Evolutionary conservation across 2,797 vertebrate species (phyloP), one percentile per base, ranked within the genome.

Genomic region (Hybognathus amarus): DNA sequence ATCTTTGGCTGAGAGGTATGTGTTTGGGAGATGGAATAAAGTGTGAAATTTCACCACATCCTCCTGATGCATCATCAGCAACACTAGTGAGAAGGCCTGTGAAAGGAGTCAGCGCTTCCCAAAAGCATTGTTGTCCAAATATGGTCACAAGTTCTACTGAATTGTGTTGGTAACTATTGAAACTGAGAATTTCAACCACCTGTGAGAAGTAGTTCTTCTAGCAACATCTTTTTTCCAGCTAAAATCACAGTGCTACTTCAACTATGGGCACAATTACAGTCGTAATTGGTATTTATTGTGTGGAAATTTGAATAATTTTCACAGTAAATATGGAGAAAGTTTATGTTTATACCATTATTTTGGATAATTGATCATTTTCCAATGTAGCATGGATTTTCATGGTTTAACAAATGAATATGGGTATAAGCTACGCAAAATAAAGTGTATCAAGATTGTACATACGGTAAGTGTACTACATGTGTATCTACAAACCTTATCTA

Each of bases 11-110:
- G 88, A 88, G 82, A 90, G 77, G 81, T 85, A 69, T 83, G 69
- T 78, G 59, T 83, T 91, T 89, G 87, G 85, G 83, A 88, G 80
- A 85, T 87, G 69, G 87, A 91, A 90, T 89, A 87, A 88, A 56
- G 64, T 75, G 56, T 83, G 84, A 85, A 85, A 86, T 88, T 77
- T 83, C 84, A 42, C 69, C 52, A 77, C 86, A 89, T 87, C 47
- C 74, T 18, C 9, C 82, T 45, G 75, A 81, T 54, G 71, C 84
- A 89, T 83, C 27, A 81, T 89, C 77, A 89, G 67, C 85, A 54
- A 78, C 56, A 77, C 17, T 71, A 33, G 42, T 66, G 56, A 75
- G 40, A 82, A 85, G 47, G 84, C 50, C 66, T 67, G 80, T n/a
- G 30, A 36, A 20, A 59, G 76, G 13, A 85, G 54, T 52, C 45